Evolutionary conservation across 2,797 vertebrate genomes (phyloP).

Genomic region (Numenius phaeopus): DNA sequence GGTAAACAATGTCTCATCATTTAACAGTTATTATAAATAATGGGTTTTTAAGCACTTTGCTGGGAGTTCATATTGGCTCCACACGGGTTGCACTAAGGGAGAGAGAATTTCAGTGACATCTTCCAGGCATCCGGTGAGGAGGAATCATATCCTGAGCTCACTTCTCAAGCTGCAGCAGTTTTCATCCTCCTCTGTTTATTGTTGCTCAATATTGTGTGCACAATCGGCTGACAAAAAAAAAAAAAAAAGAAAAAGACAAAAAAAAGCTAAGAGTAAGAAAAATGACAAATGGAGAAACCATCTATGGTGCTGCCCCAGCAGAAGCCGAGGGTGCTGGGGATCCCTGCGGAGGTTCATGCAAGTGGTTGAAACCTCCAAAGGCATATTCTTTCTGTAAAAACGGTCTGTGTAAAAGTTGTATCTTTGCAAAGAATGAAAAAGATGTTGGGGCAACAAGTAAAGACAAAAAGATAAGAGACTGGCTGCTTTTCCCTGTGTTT

Average conservation of each 20-base stretch:
- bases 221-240: neutral
- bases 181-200: conserved; percentile 43
- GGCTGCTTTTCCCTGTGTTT: neutral
- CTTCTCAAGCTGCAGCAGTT: conserved; percentile 19
- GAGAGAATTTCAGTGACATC: conserved; percentile 71
- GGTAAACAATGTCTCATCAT: conserved; percentile 81
- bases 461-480: neutral
- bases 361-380: neutral
- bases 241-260: neutral
- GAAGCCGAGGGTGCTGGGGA: neutral
- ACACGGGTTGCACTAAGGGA: conserved; percentile 55
- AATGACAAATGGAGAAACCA: neutral
- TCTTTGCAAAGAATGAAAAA: neutral
- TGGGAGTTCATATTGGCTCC: conserved; percentile 72
- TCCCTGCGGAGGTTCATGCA: neutral
- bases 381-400: neutral
- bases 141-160: conserved; percentile 56
- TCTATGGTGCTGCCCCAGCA: neutral
- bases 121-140: conserved; percentile 77
- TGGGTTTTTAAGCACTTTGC: conserved; percentile 81
- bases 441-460: neutral
- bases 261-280: neutral
- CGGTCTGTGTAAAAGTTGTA: neutral
- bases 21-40: conserved; percentile 81
- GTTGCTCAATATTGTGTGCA: conserved; percentile 30